A percentile compares a stretch with the other conserved stretches of the same genome.
These are phyloP conservation scores for Melitaea cinxia DNA, from an alignment of 1,140 invertebrate genomes.

Conservation along the genomic window DNA sequence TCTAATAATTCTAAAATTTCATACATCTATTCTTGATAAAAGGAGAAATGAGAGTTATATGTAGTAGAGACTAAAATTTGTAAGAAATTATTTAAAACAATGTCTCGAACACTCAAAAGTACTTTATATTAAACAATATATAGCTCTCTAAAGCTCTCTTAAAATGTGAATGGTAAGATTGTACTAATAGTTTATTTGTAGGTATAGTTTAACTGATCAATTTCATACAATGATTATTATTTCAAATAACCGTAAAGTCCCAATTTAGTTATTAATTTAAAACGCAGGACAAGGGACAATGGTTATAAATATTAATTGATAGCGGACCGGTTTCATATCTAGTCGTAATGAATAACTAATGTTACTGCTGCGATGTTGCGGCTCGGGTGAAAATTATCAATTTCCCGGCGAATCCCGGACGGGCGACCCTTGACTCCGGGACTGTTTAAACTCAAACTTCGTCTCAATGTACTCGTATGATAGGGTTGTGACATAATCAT, in stretches of 20 bases:
- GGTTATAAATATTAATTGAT: conserved; percentile 66
- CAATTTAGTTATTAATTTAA: conserved; percentile 60
- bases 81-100: too few species aligned
- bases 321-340: conserved; percentile 59
- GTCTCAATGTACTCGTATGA: conserved; percentile 19
- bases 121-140: too few species aligned
- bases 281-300: conserved; percentile 53
- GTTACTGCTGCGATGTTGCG: conserved; percentile 54
- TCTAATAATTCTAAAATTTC: too few species aligned
- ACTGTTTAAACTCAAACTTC: conserved; percentile 52
- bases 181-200: too few species aligned
- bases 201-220: too few species aligned
- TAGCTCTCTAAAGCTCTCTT: too few species aligned
- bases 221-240: conserved; percentile 42
- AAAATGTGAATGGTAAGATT: too few species aligned
- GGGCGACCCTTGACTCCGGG: conserved; percentile 62
- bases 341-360: conserved; percentile 77
- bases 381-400: conserved; percentile 70
- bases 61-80: too few species aligned
- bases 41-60: too few species aligned
- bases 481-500: conserved; percentile 43
- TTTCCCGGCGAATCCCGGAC: conserved; percentile 52
- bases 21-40: too few species aligned
- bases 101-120: too few species aligned
- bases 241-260: conserved; percentile 29